Evolutionary conservation across 2,797 vertebrate genomes (phyloP).

Genomic region (Streptopelia turtur): DNA sequence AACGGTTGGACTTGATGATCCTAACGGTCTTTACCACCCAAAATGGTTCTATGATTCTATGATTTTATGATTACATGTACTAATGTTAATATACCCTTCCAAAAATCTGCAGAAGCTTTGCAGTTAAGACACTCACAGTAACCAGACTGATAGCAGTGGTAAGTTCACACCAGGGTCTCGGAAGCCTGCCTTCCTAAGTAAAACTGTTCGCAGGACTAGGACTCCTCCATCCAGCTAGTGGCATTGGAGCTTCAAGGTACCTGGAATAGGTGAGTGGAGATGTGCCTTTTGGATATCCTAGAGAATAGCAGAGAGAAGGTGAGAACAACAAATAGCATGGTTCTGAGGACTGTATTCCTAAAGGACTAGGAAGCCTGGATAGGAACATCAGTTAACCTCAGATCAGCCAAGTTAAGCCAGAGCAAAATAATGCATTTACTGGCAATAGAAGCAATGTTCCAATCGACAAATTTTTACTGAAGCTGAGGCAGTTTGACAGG

Average conservation of each 20-base stretch:
- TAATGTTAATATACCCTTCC: neutral
- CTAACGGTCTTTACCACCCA: no score
- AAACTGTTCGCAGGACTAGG: neutral
- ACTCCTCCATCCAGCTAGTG: neutral
- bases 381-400: neutral
- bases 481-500: neutral
- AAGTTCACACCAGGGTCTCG: neutral
- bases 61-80: no score
- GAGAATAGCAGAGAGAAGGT: neutral
- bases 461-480: neutral
- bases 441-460: neutral
- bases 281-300: neutral
- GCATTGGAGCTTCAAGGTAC: neutral
- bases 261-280: neutral
- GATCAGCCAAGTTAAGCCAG: neutral
- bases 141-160: neutral
- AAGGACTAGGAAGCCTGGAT: neutral
- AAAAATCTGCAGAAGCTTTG: neutral
- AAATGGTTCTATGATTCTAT: no score
- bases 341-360: neutral
- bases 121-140: neutral
- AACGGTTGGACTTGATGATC: no score
- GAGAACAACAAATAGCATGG: neutral
- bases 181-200: neutral
- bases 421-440: neutral